Evolutionary conservation across 1,140 invertebrate species (phyloP), one percentile per base, ranked within the genome.

Genomic region (Zaprionus camerounensis): DNA sequence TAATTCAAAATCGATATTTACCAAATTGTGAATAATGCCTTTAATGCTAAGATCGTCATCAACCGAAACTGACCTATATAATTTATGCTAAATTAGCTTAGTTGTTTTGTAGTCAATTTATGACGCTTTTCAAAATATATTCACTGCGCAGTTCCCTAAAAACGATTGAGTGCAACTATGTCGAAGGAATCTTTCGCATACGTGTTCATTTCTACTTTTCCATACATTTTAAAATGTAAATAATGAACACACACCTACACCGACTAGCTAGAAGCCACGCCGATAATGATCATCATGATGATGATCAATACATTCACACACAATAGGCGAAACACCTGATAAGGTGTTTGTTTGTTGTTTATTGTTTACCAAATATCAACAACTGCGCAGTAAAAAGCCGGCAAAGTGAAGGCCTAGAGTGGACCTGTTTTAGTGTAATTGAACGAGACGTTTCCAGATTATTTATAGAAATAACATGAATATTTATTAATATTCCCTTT

Each of bases 361-460:
- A 71, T 86, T 86, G 76, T 86, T 82, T 80, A 87, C 71, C 72
- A 87, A 87, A 87, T 65, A 86, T 80, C 44, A 80, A 80, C 83
- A 86, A 66, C 67, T 70, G 66, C 80, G 80, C 80, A 83, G 71
- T 87, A 79, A 64, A 78, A 79, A 82, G 80, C 82, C 82, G 82
- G 81, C 78, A 81, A 86, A 63, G 31, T 13, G 46, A 55, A 24
- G 4, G 24, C n/a, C 58, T 76, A 76, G 80, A 44, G 82, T 85
- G 80, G 76, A 85, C 79, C 82, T 64, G 44, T 34, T 73, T 61
- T 13, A 36, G 46, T 22, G 46, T 56, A 56, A 53, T 24, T 36
- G 22, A 17, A 26, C 20, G 1, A 64, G 28, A 53, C 36, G 22
- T 36, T 20, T 17, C 46, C 12, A 36, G 13, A 46, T 28, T 44